Evolutionary conservation across 2,797 vertebrate genomes (phyloP), one percentile per base, ranked within the genome.

Genomic region (Periparus ater): DNA sequence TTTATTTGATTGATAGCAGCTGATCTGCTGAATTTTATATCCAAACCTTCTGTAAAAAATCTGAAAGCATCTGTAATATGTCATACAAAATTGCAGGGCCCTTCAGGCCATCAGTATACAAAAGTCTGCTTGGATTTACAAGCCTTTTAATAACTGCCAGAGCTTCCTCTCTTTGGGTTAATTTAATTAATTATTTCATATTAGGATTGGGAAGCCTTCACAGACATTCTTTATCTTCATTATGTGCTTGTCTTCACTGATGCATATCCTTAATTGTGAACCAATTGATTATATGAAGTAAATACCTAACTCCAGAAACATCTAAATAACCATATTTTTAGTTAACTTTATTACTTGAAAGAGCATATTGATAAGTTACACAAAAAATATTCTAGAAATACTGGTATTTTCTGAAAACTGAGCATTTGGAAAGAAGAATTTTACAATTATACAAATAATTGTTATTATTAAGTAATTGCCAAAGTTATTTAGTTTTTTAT

Each of bases 151-250:
- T 94, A 88, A 91, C 57, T 91, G 90, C 60, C 92, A 95, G 77
- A 89, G 40, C 83, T 93, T 95, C 80, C 90, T 91, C 50, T 55
- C 86, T 84, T 88, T 90, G 54, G n/a, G 27, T 88, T 94, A 93
- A 95, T 95, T 81, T 38, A 88, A 94, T 94, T 93, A 93, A 84
- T 94, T 86, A 71, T 85, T 95, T 88, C 80, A 82, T 87, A 90
- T 94, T 93, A 87, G 61, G 71, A 92, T 66, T 36, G 79, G 53
- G 53, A 94, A 94, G 47, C 80, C 42, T 92, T 79, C 78, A 67
- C 25, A 91, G 92, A 3, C 78, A 89, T 79, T 89, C 75, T 96
- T 92, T 72, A 77, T 89, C 88, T 96, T 96, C 86, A 92, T 95
- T 95, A 93, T 63, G 47, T 57, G 67, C 78, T 77, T 94, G 72